These are phyloP conservation scores for Himalopsyche japonica DNA, from an alignment of 2,888 invertebrate genomes.

Conservation along the genomic window DNA sequence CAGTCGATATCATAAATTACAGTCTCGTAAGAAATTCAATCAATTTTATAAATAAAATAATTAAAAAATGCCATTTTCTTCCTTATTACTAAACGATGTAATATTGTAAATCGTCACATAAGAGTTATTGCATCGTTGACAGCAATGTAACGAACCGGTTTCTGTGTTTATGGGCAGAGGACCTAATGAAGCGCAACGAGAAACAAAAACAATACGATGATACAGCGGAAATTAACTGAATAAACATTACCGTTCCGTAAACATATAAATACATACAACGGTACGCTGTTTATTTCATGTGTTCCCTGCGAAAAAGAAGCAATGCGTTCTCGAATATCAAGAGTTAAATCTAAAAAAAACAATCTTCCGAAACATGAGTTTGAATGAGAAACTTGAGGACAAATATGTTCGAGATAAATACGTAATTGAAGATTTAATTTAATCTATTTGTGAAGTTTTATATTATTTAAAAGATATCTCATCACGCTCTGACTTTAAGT, in stretches of 20 bases:
- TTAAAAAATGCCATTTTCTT: too few species aligned
- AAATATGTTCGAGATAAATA: not conserved
- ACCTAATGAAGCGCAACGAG: constrained; percentile 35
- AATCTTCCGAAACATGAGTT: not conserved
- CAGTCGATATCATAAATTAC: too few species aligned
- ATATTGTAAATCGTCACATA: not conserved
- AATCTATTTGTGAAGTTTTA: too few species aligned
- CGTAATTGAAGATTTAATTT: too few species aligned
- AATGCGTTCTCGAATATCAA: not conserved
- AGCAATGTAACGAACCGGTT: constrained; percentile 18
- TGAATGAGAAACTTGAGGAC: not conserved
- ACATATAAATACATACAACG: not conserved
- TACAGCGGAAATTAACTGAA: constrained; percentile 38
- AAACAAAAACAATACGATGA: constrained; percentile 39
- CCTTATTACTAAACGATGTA: too few species aligned
- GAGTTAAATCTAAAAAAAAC: not conserved
- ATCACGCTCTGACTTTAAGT: too few species aligned
- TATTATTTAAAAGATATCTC: too few species aligned
- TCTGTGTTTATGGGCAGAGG: constrained; percentile 2
- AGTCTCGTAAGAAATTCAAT: too few species aligned
- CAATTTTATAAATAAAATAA: too few species aligned
- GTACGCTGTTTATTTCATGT: not conserved
- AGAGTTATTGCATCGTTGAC: not conserved
- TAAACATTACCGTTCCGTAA: constrained; percentile 31
- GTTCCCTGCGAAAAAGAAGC: not conserved